These are phyloP conservation scores for Limnodromus scolopaceus DNA, from an alignment of 2,797 vertebrate genomes.

Conservation along the genomic window DNA sequence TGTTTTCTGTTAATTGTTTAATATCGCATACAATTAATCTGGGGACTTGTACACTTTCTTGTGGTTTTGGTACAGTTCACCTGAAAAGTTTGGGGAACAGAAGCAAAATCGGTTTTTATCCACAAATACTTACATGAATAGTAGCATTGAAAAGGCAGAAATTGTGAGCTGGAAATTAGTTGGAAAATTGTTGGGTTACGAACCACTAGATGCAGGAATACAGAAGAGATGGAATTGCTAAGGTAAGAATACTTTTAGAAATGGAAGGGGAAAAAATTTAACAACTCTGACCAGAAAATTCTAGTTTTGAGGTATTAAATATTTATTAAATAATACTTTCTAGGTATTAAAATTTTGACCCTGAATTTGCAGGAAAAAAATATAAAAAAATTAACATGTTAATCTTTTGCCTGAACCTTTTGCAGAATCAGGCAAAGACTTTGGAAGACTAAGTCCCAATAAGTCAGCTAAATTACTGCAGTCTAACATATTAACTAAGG, in stretches of 20 bases:
- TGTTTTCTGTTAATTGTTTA: conserved; percentile 92
- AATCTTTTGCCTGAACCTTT: not conserved
- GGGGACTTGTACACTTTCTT: conserved; percentile 61
- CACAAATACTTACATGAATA: not conserved
- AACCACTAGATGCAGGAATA: not conserved
- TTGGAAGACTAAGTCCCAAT: not conserved
- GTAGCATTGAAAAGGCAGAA: conserved; percentile 5
- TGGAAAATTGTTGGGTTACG: not conserved
- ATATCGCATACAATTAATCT: conserved; percentile 91
- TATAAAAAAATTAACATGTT: not conserved
- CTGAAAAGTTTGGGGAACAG: not conserved
- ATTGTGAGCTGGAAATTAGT: conserved; percentile 25
- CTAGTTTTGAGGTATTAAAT: not conserved
- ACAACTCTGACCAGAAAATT: not conserved
- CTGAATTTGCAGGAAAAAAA: not conserved
- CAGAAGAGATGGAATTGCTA: not conserved
- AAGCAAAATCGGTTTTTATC: not conserved
- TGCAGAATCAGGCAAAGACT: not conserved
- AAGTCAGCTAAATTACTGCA: not conserved
- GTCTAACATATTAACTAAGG: not conserved
- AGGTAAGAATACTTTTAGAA: not conserved
- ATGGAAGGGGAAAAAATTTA: not conserved
- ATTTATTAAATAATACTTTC: not conserved
- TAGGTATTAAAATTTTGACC: not conserved
- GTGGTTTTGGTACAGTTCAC: conserved; percentile 53